Evolutionary conservation across 2,888 invertebrate species (phyloP).

Genomic region (Temnothorax unifasciatus): DNA sequence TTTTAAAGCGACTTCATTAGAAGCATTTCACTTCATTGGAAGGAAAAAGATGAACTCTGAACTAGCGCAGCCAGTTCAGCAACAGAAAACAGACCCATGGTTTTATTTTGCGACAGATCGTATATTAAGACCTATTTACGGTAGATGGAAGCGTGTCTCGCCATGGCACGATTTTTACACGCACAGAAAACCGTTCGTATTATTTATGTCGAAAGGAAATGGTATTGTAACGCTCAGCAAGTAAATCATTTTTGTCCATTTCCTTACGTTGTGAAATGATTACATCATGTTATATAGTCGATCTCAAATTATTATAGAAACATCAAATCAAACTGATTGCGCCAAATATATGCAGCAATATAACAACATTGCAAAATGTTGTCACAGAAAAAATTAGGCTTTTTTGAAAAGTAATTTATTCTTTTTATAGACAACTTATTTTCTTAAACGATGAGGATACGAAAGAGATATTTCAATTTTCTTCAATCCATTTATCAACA

Average conservation of each 20-base stretch:
- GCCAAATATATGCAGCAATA: background rate
- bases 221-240: background rate
- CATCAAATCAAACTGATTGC: background rate
- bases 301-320: background rate
- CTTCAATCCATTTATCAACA: background rate
- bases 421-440: background rate
- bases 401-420: slow-evolving; percentile 17
- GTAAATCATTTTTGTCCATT: background rate
- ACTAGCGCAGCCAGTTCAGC: too few species aligned
- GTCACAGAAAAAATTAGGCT: background rate
- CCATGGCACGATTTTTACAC: slow-evolving; percentile 25
- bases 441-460: background rate
- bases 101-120: slow-evolving; percentile 8
- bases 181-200: background rate
- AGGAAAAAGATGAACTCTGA: too few species aligned
- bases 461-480: background rate
- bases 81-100: background rate
- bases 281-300: background rate
- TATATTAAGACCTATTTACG: slow-evolving; percentile 22
- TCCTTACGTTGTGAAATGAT: background rate
- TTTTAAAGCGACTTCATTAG: slow-evolving; percentile 26
- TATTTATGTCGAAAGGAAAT: background rate
- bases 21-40: too few species aligned
- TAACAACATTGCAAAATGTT: background rate
- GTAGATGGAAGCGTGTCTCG: slow-evolving; percentile 33